A percentile compares a stretch with the other conserved stretches of the same genome.
Conservation (phyloP, 2,888 invertebrate species). For the Drosophila pseudotakahashii region DNA sequence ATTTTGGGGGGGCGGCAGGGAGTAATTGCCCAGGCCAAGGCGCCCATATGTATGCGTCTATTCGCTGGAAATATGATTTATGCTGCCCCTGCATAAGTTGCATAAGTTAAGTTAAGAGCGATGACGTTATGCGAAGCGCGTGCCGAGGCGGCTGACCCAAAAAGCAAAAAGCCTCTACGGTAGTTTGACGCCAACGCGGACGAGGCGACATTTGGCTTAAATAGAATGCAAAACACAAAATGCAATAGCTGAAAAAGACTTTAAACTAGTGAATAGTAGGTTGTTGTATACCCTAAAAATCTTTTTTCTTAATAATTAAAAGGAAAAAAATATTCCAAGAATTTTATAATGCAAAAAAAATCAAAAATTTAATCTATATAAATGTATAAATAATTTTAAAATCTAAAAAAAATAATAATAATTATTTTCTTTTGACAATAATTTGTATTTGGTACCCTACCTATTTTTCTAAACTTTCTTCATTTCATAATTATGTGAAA, state of each 20-base stretch:
- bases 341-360: too few species aligned
- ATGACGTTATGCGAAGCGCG: slow-evolving; percentile 61
- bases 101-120: slow-evolving; percentile 57
- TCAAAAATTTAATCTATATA: too few species aligned
- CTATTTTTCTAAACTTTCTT: too few species aligned
- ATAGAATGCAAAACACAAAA: slow-evolving; percentile 43
- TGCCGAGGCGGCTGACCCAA: slow-evolving; percentile 68
- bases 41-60: slow-evolving; percentile 35
- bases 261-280: neutral
- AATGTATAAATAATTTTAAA: too few species aligned
- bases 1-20: slow-evolving; percentile 27
- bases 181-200: slow-evolving; percentile 70
- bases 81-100: slow-evolving; percentile 46
- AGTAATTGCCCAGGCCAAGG: slow-evolving; percentile 53
- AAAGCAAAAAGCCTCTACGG: slow-evolving; percentile 59
- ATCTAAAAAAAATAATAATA: too few species aligned
- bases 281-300: neutral
- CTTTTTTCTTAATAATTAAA: too few species aligned
- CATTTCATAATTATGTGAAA: too few species aligned
- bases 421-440: too few species aligned
- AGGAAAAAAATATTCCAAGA: too few species aligned
- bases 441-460: too few species aligned
- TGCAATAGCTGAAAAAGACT: slow-evolving; percentile 12
- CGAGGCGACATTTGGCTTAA: slow-evolving; percentile 47
- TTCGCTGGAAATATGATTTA: slow-evolving; percentile 31